Percentiles rank a stretch among this genome's conserved stretches.
phyloP scores from a whole-genome alignment of 2,113 vertebrate genomes.

The Nothobranchius furzeri region DNA sequence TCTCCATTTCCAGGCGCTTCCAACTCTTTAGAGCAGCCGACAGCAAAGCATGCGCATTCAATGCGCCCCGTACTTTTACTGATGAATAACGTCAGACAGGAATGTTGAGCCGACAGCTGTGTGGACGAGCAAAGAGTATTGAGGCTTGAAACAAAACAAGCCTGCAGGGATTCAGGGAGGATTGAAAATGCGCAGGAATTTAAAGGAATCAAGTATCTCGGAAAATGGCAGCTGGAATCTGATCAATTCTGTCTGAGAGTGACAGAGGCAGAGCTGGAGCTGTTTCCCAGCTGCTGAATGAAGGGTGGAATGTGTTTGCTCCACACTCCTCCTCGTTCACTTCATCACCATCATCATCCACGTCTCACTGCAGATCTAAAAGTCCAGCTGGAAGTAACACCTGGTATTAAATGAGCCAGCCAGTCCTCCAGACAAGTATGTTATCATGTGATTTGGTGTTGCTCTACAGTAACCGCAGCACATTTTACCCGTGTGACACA shows the following conservation, averaged over 20 bases:
- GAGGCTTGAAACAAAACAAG: slow-evolving; percentile 1
- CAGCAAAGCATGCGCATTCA: slow-evolving; percentile 3
- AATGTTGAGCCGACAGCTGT: slow-evolving; percentile 39
- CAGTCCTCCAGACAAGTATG: too few species aligned
- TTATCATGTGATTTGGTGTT: too few species aligned
- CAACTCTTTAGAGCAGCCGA: slow-evolving; percentile 9
- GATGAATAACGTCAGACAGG: slow-evolving; percentile 3
- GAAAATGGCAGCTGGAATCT: slow-evolving; percentile 38
- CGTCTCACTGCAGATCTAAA: not conserved
- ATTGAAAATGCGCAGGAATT: not conserved
- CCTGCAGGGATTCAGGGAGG: not conserved
- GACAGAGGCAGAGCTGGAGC: too few species aligned
- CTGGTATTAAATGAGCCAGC: too few species aligned
- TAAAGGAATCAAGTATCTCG: slow-evolving; percentile 6
- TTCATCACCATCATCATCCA: slow-evolving; percentile 23
- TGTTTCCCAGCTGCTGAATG: too few species aligned
- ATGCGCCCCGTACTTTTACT: slow-evolving; percentile 14
- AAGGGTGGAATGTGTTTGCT: slow-evolving; percentile 55
- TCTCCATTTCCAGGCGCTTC: slow-evolving; percentile 21
- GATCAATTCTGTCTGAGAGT: slow-evolving; percentile 49
- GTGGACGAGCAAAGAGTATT: not conserved
- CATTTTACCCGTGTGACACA: too few species aligned
- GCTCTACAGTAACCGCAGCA: too few species aligned
- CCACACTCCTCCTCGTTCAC: slow-evolving; percentile 41
- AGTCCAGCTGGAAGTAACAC: too few species aligned